A percentile compares a stretch with the other conserved stretches of the same genome.
phyloP scores from a whole-genome alignment of 2,888 invertebrate genomes.

The Parelbella ahira region DNA sequence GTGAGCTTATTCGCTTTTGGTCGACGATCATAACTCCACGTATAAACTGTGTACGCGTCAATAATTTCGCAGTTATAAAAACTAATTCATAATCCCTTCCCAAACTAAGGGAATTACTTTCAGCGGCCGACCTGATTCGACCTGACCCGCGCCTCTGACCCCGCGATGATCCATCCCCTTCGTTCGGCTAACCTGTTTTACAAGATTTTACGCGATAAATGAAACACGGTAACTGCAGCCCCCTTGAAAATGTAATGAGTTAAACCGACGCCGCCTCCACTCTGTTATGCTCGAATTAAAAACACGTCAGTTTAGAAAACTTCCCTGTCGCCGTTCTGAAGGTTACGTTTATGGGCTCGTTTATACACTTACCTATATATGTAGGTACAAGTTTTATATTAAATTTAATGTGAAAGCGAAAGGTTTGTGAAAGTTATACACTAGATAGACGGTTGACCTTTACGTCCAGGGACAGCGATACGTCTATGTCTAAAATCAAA shows the following conservation, averaged over 20 bases:
- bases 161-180: conserved; percentile 62
- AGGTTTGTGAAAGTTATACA: too few relatives aligned
- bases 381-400: too few relatives aligned
- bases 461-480: too few relatives aligned
- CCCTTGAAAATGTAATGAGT: conserved; percentile 20
- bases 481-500: too few relatives aligned
- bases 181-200: conserved; percentile 65
- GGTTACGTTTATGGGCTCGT: background rate
- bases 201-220: conserved; percentile 31
- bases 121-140: conserved; percentile 52
- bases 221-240: conserved; percentile 22
- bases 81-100: too few relatives aligned
- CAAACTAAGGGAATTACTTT: conserved; percentile 58
- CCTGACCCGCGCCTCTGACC: conserved; percentile 69
- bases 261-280: conserved; percentile 9
- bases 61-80: conserved; percentile 17
- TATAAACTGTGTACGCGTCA: too few relatives aligned
- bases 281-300: conserved; percentile 14
- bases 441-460: too few relatives aligned
- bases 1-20: too few relatives aligned
- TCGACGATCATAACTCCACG: too few relatives aligned
- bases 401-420: too few relatives aligned
- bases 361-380: too few relatives aligned
- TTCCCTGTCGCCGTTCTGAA: background rate
- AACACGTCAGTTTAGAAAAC: conserved; percentile 4